Conservation (phyloP, 2,797 vertebrate species). For the Sebastes taczanowskii region DNA sequence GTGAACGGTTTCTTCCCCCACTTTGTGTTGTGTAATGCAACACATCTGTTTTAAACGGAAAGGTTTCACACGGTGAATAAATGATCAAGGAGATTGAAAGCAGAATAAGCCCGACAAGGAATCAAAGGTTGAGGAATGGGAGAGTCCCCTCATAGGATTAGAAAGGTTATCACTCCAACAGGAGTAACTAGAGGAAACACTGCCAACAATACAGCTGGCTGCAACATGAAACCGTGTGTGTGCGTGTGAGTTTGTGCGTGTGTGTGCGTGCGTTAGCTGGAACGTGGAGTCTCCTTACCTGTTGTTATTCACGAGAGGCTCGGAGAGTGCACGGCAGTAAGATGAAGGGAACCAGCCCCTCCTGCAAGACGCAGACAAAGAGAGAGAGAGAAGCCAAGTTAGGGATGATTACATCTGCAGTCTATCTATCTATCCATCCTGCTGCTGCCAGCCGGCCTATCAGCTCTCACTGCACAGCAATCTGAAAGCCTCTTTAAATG, state of each 20-base stretch:
- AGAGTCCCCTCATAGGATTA: slow-evolving; percentile 45
- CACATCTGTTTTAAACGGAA: not conserved
- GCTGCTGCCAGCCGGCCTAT: not conserved
- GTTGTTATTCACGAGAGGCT: slow-evolving; percentile 87
- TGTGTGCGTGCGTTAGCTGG: not conserved
- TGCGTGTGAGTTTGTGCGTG: slow-evolving; percentile 24
- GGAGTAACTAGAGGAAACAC: slow-evolving; percentile 69
- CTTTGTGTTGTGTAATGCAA: not conserved
- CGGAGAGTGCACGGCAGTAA: slow-evolving; percentile 85
- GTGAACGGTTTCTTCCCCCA: not conserved
- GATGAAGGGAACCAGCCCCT: slow-evolving; percentile 98
- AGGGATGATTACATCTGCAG: slow-evolving; percentile 19
- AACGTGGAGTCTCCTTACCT: slow-evolving; percentile 80
- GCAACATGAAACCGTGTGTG: slow-evolving; percentile 67
- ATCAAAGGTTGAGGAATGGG: slow-evolving; percentile 61
- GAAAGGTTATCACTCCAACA: slow-evolving; percentile 54
- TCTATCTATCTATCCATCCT: not conserved
- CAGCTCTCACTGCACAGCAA: not conserved
- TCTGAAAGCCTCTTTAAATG: slow-evolving; percentile 5
- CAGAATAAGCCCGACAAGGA: slow-evolving; percentile 21
- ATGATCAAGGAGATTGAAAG: not conserved
- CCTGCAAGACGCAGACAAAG: slow-evolving; percentile 76
- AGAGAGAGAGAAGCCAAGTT: slow-evolving; percentile 3
- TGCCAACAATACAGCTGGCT: slow-evolving; percentile 66
- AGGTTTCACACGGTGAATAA: not conserved